Base-by-base conservation (phyloP, 1,140 invertebrate genomes). In the Drosophila kurseongensis region DNA sequence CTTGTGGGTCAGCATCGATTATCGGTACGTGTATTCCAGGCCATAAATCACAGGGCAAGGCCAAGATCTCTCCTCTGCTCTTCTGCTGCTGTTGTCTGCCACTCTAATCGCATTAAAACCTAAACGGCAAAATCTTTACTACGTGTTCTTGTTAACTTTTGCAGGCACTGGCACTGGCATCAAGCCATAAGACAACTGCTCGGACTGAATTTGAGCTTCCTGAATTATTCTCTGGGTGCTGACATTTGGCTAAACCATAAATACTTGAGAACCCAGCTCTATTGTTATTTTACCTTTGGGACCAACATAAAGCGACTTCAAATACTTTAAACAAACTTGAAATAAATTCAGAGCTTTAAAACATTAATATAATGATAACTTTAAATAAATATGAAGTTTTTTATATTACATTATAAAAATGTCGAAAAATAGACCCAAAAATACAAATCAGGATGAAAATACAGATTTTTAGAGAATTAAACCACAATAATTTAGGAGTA, bases 41-140 rank as follows among this genome's bases (percentile, higher is more conserved):
- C 82, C 69, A 85, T 85, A 85, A 85, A 85, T 85, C 82, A 85
- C 75, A 57, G 60, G 62, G 6, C 68, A 48, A 73, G 56, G 44
- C 54, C 65, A 71, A 71, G 60, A 71, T 71, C 62, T 57, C 18
- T 32, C 29, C 29, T 32, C 29, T 32, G 23, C 23, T 6, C 29
- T 32, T 6, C 35, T 36, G 51, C 35, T 45, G 45, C 47, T 71
- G 57, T 80, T 78, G 65, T 78, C 74, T 78, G 40, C 78, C 74
- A 78, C 65, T 86, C 69, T 86, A 86, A 85, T 85, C 82, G 82
- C 82, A 86, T 85, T 85, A 81, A 81, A 85, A 85, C 78, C 82
- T 81, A 81, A 85, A 81, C 65, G 75, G 68, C 74, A 78, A 78
- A 85, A 86, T 85, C 78, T 78, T 81, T 72, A 85, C 82, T 85